Base-by-base conservation (phyloP, 1,140 invertebrate genomes). In the Leptonema lineaticorne region DNA sequence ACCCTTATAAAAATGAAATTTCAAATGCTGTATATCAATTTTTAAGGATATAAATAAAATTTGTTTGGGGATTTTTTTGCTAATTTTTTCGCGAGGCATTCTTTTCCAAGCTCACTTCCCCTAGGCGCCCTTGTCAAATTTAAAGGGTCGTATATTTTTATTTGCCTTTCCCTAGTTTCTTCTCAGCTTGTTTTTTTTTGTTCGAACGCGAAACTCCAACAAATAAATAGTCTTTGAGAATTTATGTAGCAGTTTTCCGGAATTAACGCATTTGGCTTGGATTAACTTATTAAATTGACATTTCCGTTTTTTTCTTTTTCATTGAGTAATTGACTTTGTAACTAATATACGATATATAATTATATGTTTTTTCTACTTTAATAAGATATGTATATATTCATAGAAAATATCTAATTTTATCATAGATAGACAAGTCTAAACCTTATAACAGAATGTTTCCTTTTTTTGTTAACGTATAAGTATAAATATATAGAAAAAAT, bases 141-240 rank as follows among this genome's bases (percentile, higher is more conserved):
- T 70, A 62, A 70, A 70, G 59, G 69, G 63, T 53, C 69, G 69
- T 70, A 70, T 70, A 70, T 70, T 70, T 70, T 70, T 58, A 70
- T 70, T 70, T 70, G 69, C 33, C 53, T 16, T 56, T 60, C 63
- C 57, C 69, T 41, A 60, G 56, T 26, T 58, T 27, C 30, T 62
- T 41, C 45, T 64, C 41, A 45, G 30, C 50, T 29, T 63, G 57
- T 50, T 63, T 60, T 62, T 66, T 70, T 63, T 70, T 67, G 59
- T 67, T 70, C 48, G 24, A 24, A 56, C 60, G 37, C 27, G 41
- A 20, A 60, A 45, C 56, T 58, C 29, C 59, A 45, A 46, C 59
- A 53, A 70, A 70, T 70, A 70, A 70, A 70, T 70, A 66, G 69
- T 57, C 58, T 65, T 58, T 37, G 63, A 33, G 69, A 67, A 70